These are phyloP conservation scores for Xestia c-nigrum DNA, from an alignment of 2,888 invertebrate genomes.

Conservation along the genomic window DNA sequence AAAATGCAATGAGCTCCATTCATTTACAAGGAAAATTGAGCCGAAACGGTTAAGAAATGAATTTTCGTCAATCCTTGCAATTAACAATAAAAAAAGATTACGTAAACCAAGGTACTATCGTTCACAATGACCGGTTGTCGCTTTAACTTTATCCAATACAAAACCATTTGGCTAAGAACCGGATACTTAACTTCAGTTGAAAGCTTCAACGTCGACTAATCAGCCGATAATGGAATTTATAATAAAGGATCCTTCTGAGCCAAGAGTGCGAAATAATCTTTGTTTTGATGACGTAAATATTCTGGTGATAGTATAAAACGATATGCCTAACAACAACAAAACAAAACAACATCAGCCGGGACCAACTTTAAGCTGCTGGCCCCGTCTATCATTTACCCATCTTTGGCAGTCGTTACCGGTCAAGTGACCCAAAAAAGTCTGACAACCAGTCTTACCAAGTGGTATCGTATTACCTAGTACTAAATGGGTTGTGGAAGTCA, in stretches of 20 bases:
- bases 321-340: neutral
- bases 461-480: too few relatives aligned
- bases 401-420: too few relatives aligned
- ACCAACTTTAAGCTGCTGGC: too few relatives aligned
- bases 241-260: constrained; percentile 51
- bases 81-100: neutral
- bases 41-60: neutral
- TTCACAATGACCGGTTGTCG: neutral
- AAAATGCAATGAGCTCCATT: neutral
- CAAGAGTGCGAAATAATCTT: constrained; percentile 42
- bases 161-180: constrained; percentile 7
- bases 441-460: too few relatives aligned
- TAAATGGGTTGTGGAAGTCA: too few relatives aligned
- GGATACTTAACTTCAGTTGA: constrained; percentile 30
- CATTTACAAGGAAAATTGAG: neutral
- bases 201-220: constrained; percentile 48
- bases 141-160: constrained; percentile 15
- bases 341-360: too few relatives aligned
- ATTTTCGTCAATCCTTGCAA: neutral
- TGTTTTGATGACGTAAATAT: neutral
- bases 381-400: too few relatives aligned
- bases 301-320: neutral
- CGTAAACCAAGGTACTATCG: neutral
- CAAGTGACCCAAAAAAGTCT: too few relatives aligned
- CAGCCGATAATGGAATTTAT: constrained; percentile 65